Conservation (phyloP, 2,113 vertebrate genomes). For the Phocoena sinus region DNA sequence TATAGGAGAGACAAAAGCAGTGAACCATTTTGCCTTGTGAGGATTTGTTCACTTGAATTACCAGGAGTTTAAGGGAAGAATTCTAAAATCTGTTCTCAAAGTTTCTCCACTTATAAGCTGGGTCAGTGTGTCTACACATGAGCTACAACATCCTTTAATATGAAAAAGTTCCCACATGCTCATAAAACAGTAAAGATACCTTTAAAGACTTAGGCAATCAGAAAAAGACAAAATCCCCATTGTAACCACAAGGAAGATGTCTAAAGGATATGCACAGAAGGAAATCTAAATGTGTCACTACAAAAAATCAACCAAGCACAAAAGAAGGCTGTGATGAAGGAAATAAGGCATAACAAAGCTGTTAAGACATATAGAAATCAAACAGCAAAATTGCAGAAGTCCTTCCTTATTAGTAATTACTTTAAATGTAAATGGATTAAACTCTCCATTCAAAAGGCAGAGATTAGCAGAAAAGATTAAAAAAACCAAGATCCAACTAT, state of each 20-base stretch:
- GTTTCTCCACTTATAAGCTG: neutral
- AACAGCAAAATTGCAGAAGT: neutral
- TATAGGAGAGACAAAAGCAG: neutral
- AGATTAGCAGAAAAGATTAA: neutral
- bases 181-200: neutral
- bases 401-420: neutral
- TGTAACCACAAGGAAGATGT: neutral
- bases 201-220: neutral
- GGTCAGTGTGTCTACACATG: neutral
- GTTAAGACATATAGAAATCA: neutral
- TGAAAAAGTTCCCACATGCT: neutral
- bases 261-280: neutral
- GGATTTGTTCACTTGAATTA: neutral
- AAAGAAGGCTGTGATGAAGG: neutral
- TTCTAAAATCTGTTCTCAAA: neutral
- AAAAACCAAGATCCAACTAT: neutral
- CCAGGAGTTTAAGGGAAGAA: neutral
- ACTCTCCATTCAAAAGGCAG: neutral
- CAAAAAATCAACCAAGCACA: neutral
- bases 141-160: neutral
- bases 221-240: neutral
- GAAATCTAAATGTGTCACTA: neutral
- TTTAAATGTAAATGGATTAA: neutral
- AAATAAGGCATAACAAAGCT: neutral
- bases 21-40: neutral